Evolutionary conservation across 2,113 vertebrate species (phyloP).

Genomic region (Jacana jacana): DNA sequence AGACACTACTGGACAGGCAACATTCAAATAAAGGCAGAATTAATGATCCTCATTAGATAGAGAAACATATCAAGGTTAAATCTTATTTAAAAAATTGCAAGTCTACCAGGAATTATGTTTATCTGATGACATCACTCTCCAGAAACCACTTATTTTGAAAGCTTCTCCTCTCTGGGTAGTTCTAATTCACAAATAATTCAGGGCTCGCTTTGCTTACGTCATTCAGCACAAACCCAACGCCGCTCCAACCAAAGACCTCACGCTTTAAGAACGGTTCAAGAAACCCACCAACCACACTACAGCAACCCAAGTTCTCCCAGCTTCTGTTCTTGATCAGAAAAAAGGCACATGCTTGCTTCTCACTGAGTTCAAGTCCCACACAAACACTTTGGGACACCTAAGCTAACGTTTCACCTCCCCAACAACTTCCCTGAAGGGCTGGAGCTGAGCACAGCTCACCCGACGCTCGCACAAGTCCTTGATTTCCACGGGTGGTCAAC

Average conservation of each 20-base stretch:
- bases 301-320: background rate
- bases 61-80: slow-evolving; percentile 17
- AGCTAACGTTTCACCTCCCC: background rate
- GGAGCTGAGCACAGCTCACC: background rate
- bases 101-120: slow-evolving; percentile 25
- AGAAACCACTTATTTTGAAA: slow-evolving; percentile 8
- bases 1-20: slow-evolving; percentile 4
- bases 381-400: background rate
- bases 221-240: slow-evolving; percentile 4
- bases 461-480: background rate
- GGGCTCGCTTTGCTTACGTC: background rate
- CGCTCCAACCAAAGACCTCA: background rate
- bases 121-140: background rate
- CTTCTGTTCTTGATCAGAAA: slow-evolving; percentile 18
- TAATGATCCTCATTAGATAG: background rate
- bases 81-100: slow-evolving; percentile 12
- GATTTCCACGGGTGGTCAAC: background rate
- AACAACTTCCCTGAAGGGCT: background rate
- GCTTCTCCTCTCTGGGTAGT: background rate
- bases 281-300: background rate
- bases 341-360: slow-evolving; percentile 61
- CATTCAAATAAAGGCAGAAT: slow-evolving; percentile 43
- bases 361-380: background rate
- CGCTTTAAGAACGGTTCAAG: background rate
- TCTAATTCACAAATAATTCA: slow-evolving; percentile 19